Conservation (phyloP, 2,888 invertebrate genomes). For the Eilema caniola region DNA sequence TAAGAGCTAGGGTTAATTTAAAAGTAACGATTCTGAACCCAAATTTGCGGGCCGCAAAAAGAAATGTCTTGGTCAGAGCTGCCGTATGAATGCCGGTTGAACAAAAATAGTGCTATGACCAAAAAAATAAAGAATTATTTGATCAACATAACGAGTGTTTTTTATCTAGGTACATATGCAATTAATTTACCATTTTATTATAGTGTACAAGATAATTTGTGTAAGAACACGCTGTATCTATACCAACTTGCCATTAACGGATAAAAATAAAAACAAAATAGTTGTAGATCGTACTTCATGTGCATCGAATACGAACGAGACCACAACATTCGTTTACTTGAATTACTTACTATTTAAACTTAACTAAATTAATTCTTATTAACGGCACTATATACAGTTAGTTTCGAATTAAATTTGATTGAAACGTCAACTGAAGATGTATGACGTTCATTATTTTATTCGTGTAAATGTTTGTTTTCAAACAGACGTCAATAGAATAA, state of each 20-base stretch:
- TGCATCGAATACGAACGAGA: not conserved
- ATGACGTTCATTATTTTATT: not conserved
- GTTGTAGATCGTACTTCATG: not conserved
- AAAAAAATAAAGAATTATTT: too few relatives aligned
- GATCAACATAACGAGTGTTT: too few relatives aligned
- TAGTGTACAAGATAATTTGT: not conserved
- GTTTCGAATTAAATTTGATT: not conserved
- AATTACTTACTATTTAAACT: not conserved
- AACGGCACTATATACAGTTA: not conserved
- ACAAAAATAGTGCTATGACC: too few relatives aligned
- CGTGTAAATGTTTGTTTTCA: not conserved
- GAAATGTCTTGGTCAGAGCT: too few relatives aligned
- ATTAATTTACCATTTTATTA: too few relatives aligned
- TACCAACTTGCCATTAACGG: not conserved
- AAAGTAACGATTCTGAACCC: too few relatives aligned
- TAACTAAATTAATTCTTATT: not conserved
- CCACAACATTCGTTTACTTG: not conserved
- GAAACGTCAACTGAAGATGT: not conserved
- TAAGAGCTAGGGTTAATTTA: too few relatives aligned
- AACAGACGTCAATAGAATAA: not conserved
- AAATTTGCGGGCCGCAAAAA: too few relatives aligned
- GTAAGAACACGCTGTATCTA: not conserved
- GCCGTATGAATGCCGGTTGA: too few relatives aligned
- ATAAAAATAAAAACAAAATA: slow-evolving; percentile 3
- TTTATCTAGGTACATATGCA: too few relatives aligned